A percentile compares a stretch with the other conserved stretches of the same genome.
These are phyloP conservation scores for Caloenas nicobarica DNA, from an alignment of 2,113 vertebrate species.

Conservation along the genomic window DNA sequence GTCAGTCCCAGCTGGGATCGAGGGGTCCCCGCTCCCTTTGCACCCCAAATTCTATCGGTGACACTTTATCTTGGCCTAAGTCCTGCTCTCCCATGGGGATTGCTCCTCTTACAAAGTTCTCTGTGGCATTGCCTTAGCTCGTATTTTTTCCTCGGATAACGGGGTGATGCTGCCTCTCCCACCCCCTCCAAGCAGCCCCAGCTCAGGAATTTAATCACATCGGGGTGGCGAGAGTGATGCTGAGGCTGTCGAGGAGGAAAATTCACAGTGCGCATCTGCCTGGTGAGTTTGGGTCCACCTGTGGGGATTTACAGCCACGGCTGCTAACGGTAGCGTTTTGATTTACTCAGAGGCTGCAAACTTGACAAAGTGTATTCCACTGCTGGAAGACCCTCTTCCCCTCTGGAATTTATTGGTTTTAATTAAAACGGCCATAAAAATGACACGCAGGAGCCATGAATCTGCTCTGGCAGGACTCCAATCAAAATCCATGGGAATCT, in stretches of 20 bases:
- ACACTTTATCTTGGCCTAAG: background rate
- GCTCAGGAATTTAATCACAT: background rate
- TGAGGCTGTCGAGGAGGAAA: background rate
- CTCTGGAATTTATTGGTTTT: background rate
- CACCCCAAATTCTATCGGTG: rapidly evolving
- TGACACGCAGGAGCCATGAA: background rate
- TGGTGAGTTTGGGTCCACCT: background rate
- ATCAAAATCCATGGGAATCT: background rate
- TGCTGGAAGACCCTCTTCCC: background rate
- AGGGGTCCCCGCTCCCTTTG: background rate
- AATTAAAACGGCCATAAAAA: constrained; percentile 6
- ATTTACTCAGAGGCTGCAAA: background rate
- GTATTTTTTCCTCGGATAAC: background rate
- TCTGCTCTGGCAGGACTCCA: background rate
- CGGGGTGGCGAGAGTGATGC: rapidly evolving
- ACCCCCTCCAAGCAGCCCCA: background rate
- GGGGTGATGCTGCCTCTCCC: background rate
- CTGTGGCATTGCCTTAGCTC: rapidly evolving
- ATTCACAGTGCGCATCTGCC: background rate
- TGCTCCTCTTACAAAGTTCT: background rate
- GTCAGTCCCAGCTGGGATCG: background rate
- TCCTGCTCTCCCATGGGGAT: rapidly evolving
- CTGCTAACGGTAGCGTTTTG: background rate
- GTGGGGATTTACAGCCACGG: background rate
- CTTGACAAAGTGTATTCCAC: background rate